Conservation (phyloP, 2,888 invertebrate genomes). For the Drosophila anomelani region DNA sequence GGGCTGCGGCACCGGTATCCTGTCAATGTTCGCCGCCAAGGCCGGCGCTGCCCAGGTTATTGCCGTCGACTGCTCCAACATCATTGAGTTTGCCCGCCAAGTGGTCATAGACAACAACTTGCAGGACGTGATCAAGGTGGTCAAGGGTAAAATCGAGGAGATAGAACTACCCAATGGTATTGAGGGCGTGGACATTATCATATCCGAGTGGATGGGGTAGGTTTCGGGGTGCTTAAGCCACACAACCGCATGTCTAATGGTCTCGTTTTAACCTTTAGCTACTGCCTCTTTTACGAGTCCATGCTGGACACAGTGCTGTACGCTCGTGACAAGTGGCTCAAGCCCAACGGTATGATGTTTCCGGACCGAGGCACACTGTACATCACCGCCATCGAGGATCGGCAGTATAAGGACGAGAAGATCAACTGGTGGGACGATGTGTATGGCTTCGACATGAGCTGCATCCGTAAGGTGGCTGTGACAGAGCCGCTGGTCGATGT, state of each 20-base stretch:
- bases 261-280: conserved; percentile 82
- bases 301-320: conserved; percentile 99
- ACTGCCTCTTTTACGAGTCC: conserved; percentile 98
- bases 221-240: conserved; percentile 81
- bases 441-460: conserved; percentile 99
- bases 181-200: conserved; percentile 96
- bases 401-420: conserved; percentile 99
- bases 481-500: conserved; percentile 99
- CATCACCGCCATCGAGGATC: conserved; percentile 96
- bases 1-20: conserved; percentile 99
- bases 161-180: conserved; percentile 95
- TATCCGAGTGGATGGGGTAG: conserved; percentile 92
- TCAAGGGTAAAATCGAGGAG: conserved; percentile 97
- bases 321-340: conserved; percentile 99
- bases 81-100: conserved; percentile 98
- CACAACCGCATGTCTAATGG: neutral
- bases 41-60: conserved; percentile 98
- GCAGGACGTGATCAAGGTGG: conserved; percentile 91
- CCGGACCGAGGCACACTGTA: conserved; percentile 97
- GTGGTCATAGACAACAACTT: conserved; percentile 95
- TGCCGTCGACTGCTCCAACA: conserved; percentile 99
- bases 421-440: conserved; percentile 99
- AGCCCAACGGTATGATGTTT: conserved; percentile 95
- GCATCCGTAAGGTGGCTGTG: conserved; percentile 98
- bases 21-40: conserved; percentile 99